Percentiles rank a stretch among this genome's conserved stretches.
Conservation (phyloP, 2,797 vertebrate genomes). For the Cetoscarus ocellatus region DNA sequence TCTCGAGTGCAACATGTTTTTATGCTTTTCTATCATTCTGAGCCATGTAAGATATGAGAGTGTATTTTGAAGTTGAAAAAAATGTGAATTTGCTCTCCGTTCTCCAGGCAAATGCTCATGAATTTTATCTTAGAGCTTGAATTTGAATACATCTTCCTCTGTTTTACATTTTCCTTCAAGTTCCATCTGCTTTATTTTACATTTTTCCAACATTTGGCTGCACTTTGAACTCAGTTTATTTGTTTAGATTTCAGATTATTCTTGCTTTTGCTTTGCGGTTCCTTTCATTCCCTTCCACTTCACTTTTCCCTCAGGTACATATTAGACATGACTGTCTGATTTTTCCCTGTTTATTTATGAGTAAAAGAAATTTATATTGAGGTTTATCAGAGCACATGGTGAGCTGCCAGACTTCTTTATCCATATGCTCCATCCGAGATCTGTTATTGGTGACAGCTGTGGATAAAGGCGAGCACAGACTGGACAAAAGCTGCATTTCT, state of each 20-base stretch:
- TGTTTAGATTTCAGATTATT: too few relatives aligned
- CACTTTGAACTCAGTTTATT: background rate
- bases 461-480: slow-evolving; percentile 10
- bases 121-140: too few relatives aligned
- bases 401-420: background rate
- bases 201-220: too few relatives aligned
- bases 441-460: slow-evolving; percentile 30
- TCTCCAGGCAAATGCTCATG: too few relatives aligned
- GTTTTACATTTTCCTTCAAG: background rate
- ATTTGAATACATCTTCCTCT: background rate
- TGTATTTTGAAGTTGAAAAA: too few relatives aligned
- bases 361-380: background rate
- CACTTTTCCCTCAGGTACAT: background rate
- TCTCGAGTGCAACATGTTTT: too few relatives aligned
- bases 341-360: too few relatives aligned
- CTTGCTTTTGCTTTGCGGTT: background rate
- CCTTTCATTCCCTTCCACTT: background rate
- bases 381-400: slow-evolving; percentile 11
- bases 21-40: too few relatives aligned
- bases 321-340: too few relatives aligned
- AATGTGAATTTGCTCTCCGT: too few relatives aligned
- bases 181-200: too few relatives aligned
- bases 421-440: background rate
- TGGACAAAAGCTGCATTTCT: slow-evolving; percentile 17
- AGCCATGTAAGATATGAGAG: too few relatives aligned